Base-by-base conservation (phyloP, 2,797 vertebrate genomes). In the Leontopithecus rosalia region DNA sequence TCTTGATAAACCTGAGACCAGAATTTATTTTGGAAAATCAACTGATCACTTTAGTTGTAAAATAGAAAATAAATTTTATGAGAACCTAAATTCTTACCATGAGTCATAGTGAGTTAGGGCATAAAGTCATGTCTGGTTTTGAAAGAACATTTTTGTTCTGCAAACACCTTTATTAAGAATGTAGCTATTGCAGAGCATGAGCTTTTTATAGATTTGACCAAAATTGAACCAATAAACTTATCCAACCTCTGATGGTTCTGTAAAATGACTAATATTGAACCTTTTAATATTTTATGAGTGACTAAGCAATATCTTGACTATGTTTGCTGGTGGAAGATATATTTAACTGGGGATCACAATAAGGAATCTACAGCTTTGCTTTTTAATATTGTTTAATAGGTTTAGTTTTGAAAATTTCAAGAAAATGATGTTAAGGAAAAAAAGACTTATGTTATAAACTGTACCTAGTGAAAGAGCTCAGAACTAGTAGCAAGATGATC, bases 251-350 rank as follows among this genome's bases (percentile, higher is more conserved):
- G 79, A 95, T 20, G 80, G 67, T 80, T 28, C n/a, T 30, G 55
- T 94, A 83, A 97, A 97, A 86, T 1, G 39, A 92, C 94, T 97
- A 96, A 97, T 94, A 85, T 97, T 96, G 91, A 96, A 90, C 76
- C 95, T 72, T 36, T 80, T 88, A 85, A 83, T 64, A 92, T 91
- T 89, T 79, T 76, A 89, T 58, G 96, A 97, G 86, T 88, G 46
- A 87, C 82, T 97, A 73, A 94, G 58, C 95, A 92, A 93, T 94
- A 97, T 97, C 89, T 98, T 98, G 93, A 97, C 98, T 73, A 22
- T 30, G 46, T 98, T 98, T 94, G 55, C 55, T 46, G 52, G 86
- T 96, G 39, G 48, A 93, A 93, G 97, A 95, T 36, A 33, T 90
- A 92, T 97, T 95, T 73, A 88, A 95, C 43, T 75, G 72, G 28